Percentiles rank a stretch among this genome's conserved stretches.
Conservation (phyloP, 2,113 vertebrate species). For the Globicephala melas region DNA sequence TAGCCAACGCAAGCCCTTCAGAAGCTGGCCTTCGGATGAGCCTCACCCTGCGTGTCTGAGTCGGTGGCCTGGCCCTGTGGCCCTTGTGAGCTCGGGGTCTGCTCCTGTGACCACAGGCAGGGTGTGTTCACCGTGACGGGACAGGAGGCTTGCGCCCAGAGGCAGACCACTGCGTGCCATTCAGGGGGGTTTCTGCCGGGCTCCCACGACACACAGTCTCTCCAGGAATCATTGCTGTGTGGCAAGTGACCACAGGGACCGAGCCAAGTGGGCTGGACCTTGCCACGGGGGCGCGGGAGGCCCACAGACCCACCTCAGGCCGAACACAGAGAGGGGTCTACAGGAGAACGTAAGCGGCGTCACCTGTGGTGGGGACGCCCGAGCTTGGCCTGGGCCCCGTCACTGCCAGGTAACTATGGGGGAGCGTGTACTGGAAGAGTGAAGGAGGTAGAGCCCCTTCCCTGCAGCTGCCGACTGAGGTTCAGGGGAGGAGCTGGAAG, state of each 20-base stretch:
- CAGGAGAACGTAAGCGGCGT: background rate
- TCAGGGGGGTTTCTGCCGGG: background rate
- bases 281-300: accelerated
- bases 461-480: too few relatives aligned
- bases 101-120: background rate
- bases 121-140: background rate
- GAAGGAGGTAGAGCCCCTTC: too few relatives aligned
- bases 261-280: background rate
- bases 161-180: background rate
- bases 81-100: background rate
- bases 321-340: background rate
- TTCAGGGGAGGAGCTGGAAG: background rate
- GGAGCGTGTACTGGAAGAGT: background rate
- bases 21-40: background rate
- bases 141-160: background rate
- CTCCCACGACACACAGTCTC: background rate
- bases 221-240: background rate
- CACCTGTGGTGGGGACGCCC: background rate
- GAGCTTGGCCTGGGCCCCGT: accelerated
- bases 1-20: accelerated
- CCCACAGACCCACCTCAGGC: background rate
- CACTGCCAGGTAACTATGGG: background rate
- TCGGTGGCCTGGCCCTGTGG: background rate
- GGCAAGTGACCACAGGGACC: background rate
- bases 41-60: background rate